Base-by-base conservation (phyloP, 92 coral and sea anemone species). In the Siderastrea radians region DNA sequence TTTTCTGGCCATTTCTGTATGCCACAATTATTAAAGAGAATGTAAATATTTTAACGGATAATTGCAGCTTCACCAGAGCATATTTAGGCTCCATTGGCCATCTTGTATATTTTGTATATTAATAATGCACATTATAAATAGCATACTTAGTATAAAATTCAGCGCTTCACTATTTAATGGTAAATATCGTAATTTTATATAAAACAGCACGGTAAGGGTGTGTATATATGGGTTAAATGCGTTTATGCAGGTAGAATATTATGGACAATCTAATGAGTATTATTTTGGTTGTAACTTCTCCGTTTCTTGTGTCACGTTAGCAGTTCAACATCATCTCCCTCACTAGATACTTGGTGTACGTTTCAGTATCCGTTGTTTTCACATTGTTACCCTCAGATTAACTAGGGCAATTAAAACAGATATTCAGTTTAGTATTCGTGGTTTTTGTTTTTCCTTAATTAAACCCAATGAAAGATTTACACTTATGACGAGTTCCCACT, bases 71-170 rank as follows among this genome's bases (percentile, higher is more conserved):
- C 38, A 26, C 38, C 38, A 26, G 6, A 61, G 66, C 17, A 13
- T 19, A 61, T n/a, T 61, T 61, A 10, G 17, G 14, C 6, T 61
- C 57, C n/a, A 61, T n/a, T 61, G n/a, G 57, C 57, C 57, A 5
- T 53, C 57, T 61, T 61, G 66, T 61, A 61, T 61, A n/a, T n/a
- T 61, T 61, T 61, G 57, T 61, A n/a, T 61, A 61, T 61, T 61
- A 14, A 61, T 10, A 61, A 3, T 61, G 66, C 14, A 61, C 66
- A 61, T n/a, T 61, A n/a, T 15, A 61, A 61, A 61, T 61, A n/a
- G 66, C 19, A 61, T 61, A 13, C 66, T 19, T 61, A 14, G 66
- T n/a, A 14, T 3, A 59, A 59, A 10, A 59, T 59, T 59, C 14
- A 59, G 64, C 64, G 14, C 64, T 61, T 13, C 5, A n/a, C 6